Evolutionary conservation across 2,888 invertebrate genomes (phyloP).

Genomic region (Coleophora deauratella): DNA sequence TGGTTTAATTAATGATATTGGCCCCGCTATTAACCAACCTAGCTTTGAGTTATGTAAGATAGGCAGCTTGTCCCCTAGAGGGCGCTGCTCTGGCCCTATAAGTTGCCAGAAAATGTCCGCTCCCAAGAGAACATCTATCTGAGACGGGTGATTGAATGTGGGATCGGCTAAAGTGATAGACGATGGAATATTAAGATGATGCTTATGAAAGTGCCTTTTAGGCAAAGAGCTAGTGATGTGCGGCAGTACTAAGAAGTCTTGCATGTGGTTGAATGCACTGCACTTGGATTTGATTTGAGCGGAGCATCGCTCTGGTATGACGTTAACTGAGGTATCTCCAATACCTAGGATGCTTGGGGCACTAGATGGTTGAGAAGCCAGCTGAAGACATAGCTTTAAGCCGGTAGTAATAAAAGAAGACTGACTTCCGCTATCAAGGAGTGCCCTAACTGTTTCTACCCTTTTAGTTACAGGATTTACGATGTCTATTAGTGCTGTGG

Average conservation of each 20-base stretch:
- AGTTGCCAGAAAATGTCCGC: conserved; percentile 15
- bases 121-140: conserved; percentile 11
- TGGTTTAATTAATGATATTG: neutral
- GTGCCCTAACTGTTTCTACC: neutral
- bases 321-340: conserved; percentile 5
- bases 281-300: neutral
- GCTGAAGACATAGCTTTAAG: conserved; percentile 1
- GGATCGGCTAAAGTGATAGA: conserved; percentile 13
- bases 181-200: neutral
- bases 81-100: conserved; percentile 6
- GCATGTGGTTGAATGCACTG: neutral
- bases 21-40: conserved; percentile 12
- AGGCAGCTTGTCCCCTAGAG: conserved; percentile 7
- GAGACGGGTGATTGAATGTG: conserved; percentile 9
- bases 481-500: neutral
- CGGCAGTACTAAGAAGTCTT: conserved; percentile 3
- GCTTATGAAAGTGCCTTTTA: neutral
- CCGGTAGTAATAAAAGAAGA: conserved; percentile 5
- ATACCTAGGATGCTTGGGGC: conserved; percentile 4
- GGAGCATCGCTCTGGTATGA: neutral
- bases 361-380: conserved; percentile 3
- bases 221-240: conserved; percentile 4
- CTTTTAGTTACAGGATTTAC: neutral
- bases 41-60: conserved; percentile 10
- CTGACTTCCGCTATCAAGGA: conserved; percentile 3